These are phyloP conservation scores for Drosophila subsilvestris DNA, from an alignment of 2,888 invertebrate species.

Conservation along the genomic window DNA sequence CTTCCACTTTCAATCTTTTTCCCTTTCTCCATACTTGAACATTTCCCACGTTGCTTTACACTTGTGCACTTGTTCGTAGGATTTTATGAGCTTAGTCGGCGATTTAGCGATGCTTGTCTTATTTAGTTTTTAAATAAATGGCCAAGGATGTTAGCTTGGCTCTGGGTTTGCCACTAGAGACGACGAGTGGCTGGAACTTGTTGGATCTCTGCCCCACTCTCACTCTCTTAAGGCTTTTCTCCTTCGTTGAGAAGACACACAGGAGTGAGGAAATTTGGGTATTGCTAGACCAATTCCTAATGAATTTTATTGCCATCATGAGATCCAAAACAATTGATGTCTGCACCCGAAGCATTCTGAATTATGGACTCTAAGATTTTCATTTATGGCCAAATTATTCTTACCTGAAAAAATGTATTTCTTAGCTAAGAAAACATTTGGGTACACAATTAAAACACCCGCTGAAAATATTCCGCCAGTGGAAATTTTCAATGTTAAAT, in stretches of 20 bases:
- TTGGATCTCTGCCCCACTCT: slow-evolving; percentile 7
- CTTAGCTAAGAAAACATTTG: neutral
- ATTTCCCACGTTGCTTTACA: slow-evolving; percentile 69
- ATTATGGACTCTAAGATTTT: too few species aligned
- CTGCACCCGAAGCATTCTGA: too few species aligned
- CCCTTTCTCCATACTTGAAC: slow-evolving; percentile 51
- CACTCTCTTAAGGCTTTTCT: neutral
- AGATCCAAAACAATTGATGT: too few species aligned
- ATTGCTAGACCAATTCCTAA: too few species aligned
- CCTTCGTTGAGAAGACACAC: neutral
- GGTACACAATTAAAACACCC: too few species aligned
- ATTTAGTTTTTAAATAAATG: slow-evolving; percentile 78
- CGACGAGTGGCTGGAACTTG: slow-evolving; percentile 23
- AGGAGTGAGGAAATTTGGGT: too few species aligned
- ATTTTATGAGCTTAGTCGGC: slow-evolving; percentile 78
- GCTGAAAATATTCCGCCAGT: neutral
- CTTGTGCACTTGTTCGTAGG: slow-evolving; percentile 69
- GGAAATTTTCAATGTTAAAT: neutral
- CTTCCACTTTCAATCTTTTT: slow-evolving; percentile 40
- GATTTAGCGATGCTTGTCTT: slow-evolving; percentile 78
- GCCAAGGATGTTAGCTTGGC: slow-evolving; percentile 51
- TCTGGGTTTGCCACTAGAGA: slow-evolving; percentile 7
- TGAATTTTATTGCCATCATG: too few species aligned
- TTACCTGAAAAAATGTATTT: neutral
- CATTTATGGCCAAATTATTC: neutral